A percentile compares a stretch with the other conserved stretches of the same genome.
Conservation (phyloP, 2,888 invertebrate genomes). For the Lithophane socia region DNA sequence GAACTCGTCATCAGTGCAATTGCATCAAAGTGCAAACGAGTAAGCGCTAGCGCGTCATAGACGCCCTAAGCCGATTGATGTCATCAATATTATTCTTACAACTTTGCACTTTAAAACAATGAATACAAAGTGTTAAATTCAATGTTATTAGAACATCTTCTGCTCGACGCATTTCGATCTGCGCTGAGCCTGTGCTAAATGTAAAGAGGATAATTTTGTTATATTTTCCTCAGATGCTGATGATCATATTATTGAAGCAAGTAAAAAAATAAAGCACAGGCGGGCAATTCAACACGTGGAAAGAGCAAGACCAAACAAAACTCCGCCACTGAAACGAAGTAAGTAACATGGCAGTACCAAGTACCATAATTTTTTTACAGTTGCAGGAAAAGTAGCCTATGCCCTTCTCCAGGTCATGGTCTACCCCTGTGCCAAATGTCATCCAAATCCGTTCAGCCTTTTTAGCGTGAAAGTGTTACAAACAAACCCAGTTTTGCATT, state of each 20-base stretch:
- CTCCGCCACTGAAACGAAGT: constrained; percentile 45
- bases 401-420: too few relatives aligned
- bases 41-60: neutral
- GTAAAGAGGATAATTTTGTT: neutral
- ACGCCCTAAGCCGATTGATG: neutral
- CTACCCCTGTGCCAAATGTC: too few relatives aligned
- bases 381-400: too few relatives aligned
- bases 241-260: constrained; percentile 9
- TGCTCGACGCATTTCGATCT: neutral
- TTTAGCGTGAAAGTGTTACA: too few relatives aligned
- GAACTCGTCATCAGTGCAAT: neutral
- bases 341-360: constrained; percentile 28
- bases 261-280: constrained; percentile 28
- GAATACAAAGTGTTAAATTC: neutral
- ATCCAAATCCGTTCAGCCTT: too few relatives aligned
- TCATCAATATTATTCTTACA: neutral
- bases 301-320: constrained; percentile 7
- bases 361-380: neutral
- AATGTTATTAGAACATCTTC: neutral
- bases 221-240: constrained; percentile 29
- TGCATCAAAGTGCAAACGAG: neutral
- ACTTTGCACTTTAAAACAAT: neutral
- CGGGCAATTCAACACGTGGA: constrained; percentile 18
- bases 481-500: too few relatives aligned
- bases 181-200: neutral